These are phyloP conservation scores for Eristalis arbustorum DNA, from an alignment of 2,888 invertebrate genomes.

Conservation along the genomic window DNA sequence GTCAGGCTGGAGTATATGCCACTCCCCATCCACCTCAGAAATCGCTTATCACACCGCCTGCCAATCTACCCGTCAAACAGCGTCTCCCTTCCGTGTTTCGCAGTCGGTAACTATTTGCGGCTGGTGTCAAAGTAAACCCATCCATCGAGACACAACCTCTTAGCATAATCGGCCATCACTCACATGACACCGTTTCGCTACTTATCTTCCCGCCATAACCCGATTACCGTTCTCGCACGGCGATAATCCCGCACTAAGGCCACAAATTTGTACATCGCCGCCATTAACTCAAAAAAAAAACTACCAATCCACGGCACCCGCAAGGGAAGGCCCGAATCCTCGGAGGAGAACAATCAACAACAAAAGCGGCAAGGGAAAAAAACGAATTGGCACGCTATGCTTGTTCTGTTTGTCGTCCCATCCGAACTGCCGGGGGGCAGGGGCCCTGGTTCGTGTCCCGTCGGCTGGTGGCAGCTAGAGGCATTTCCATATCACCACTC, in stretches of 20 bases:
- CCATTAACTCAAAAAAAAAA: constrained; percentile 9
- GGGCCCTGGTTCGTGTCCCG: background rate
- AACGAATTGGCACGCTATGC: constrained; percentile 39
- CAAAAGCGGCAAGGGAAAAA: background rate
- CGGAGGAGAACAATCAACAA: too few relatives aligned
- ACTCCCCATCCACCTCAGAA: background rate
- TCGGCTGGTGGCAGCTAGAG: background rate
- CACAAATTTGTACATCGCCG: constrained; percentile 2
- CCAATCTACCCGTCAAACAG: background rate
- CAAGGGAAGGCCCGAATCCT: background rate
- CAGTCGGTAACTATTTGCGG: background rate
- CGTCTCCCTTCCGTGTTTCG: background rate
- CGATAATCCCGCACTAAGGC: constrained; percentile 19
- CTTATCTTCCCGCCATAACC: constrained; percentile 22
- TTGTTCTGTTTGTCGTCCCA: constrained; percentile 27
- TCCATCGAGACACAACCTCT: background rate
- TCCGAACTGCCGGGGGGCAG: background rate
- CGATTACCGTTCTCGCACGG: constrained; percentile 6
- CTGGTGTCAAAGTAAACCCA: background rate
- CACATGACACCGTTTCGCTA: constrained; percentile 27
- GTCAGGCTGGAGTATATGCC: background rate
- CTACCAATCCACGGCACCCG: background rate
- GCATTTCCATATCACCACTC: constrained; percentile 36
- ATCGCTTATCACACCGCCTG: background rate
- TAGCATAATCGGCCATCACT: constrained; percentile 3